Base-by-base conservation (phyloP, 2,888 invertebrate genomes). In the Zygothrica quintamaculata region DNA sequence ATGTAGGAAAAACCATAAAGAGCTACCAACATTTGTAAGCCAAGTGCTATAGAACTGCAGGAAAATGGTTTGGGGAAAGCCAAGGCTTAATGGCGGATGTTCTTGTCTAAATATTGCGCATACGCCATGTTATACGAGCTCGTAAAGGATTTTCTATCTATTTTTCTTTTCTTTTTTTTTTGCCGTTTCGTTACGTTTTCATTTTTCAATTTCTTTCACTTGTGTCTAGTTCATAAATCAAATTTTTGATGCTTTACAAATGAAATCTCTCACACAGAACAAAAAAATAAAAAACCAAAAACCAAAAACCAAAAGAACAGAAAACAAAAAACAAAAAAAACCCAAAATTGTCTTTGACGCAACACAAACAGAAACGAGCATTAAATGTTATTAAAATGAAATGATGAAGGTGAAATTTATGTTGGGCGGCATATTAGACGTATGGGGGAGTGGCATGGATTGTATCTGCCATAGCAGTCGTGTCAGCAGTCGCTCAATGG, bases 401-500 rank as follows among this genome's bases (percentile, higher is more conserved):
- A 57, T 64, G 37, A 64, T 25, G 37, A 46, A 29, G 66, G 39
- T 26, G 39, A 39, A 11, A 22, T 22, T 3, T 5, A 22, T 22
- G 18, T 22, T 5, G 5, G 18, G n/a, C n/a, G n/a, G n/a, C n/a
- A n/a, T n/a, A n/a, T n/a, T n/a, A n/a, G n/a, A n/a, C 5, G n/a
- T 7, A 11, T 4, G 7, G 5, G 11, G 13, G 36, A n/a, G 36
- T 12, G 3, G 36, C 1, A 13, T 36, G 36, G 72, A 61, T 80
- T 74, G 59, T 5, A 22, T 2, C 18, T 58, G 77, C 26, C 58
- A 9, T 9, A 22, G 18, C 61, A 42, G 50, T 56, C 55, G 67
- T 82, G 84, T 86, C 77, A 70, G 71, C 84, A 81, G 84, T 77
- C 85, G 66, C 65, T 86, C 84, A 84, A 70, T 80, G 80, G 66